A percentile compares a stretch with the other conserved stretches of the same genome.
Evolutionary conservation across 2,113 vertebrate species (phyloP).

Genomic region (Camelus dromedarius): DNA sequence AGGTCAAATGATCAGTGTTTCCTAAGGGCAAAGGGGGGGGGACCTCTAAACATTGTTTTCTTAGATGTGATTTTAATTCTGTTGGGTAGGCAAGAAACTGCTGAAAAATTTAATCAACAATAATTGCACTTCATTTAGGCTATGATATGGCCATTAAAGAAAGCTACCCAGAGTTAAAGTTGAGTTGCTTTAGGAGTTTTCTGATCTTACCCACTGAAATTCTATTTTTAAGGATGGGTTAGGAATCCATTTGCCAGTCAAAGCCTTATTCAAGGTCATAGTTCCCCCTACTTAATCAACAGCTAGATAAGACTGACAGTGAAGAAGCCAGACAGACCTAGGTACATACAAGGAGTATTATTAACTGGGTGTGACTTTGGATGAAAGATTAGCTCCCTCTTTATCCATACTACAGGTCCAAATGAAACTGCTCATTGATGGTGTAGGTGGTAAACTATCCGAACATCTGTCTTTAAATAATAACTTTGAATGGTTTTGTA

Average conservation of each 20-base stretch:
- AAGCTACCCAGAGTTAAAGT: neutral
- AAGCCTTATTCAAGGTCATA: neutral
- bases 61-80: conserved; percentile 30
- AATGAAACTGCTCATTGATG: conserved; percentile 11
- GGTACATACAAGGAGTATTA: neutral
- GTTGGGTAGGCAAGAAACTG: neutral
- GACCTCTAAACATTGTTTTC: neutral
- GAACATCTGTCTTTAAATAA: neutral
- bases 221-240: conserved; percentile 8
- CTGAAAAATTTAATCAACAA: conserved; percentile 15
- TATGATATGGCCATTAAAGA: neutral
- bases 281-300: neutral
- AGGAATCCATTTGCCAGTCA: neutral
- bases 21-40: neutral
- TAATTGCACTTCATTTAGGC: neutral
- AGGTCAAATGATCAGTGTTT: neutral
- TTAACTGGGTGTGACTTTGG: conserved; percentile 1
- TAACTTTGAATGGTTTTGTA: neutral
- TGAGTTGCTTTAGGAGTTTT: neutral
- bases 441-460: neutral
- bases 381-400: neutral
- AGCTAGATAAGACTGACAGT: neutral
- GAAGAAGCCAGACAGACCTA: neutral
- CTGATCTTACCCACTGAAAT: neutral
- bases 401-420: neutral